These are phyloP conservation scores for Jacana jacana DNA, from an alignment of 2,113 vertebrate species.

Conservation along the genomic window DNA sequence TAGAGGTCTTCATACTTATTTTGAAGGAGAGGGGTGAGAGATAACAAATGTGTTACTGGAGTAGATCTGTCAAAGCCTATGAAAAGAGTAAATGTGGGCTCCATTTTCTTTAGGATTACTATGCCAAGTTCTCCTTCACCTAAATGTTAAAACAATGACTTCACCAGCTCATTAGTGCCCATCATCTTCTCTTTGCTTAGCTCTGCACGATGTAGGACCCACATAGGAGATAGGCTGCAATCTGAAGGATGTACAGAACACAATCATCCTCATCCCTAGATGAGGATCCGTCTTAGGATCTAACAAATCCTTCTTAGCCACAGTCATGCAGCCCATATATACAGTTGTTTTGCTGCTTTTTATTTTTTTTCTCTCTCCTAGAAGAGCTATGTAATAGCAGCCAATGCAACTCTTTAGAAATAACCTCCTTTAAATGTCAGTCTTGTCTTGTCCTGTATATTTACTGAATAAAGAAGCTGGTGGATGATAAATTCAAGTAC, in stretches of 20 bases:
- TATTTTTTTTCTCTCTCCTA: neutral
- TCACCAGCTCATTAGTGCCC: neutral
- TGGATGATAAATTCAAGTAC: neutral
- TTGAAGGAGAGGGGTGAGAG: neutral
- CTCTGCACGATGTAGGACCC: fast-evolving
- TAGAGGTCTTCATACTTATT: neutral
- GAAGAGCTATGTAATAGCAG: neutral
- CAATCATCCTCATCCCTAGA: neutral
- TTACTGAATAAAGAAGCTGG: neutral
- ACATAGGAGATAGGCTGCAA: neutral
- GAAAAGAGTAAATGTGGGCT: neutral
- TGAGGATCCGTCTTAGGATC: too few relatives aligned
- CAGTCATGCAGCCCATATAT: neutral
- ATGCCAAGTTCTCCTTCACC: neutral
- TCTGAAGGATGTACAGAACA: neutral
- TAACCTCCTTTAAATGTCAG: neutral
- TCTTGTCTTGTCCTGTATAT: neutral
- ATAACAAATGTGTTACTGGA: neutral
- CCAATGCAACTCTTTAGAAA: neutral
- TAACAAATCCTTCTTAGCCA: neutral
- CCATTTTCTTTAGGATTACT: neutral
- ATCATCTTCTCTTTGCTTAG: neutral
- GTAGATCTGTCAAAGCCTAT: neutral
- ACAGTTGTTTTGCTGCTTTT: neutral
- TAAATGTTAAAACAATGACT: neutral